These are phyloP conservation scores for Pteropus alecto DNA, from an alignment of 2,113 vertebrate species.

Conservation along the genomic window DNA sequence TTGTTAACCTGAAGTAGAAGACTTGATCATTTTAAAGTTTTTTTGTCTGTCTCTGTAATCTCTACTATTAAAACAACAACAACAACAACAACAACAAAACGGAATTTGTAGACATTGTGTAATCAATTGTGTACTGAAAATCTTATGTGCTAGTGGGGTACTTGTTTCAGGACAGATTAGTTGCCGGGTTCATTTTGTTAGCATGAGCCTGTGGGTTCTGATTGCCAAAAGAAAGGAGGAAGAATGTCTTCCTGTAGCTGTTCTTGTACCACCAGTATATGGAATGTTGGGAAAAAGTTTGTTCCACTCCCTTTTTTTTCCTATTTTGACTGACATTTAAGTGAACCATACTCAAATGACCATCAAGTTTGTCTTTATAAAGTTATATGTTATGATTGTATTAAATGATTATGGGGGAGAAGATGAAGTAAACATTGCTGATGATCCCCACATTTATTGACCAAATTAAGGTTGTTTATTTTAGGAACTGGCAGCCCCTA, in stretches of 20 bases:
- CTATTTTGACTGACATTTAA: neutral
- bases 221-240: conserved; percentile 50
- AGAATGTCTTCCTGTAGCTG: neutral
- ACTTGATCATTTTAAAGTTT: conserved; percentile 2
- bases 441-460: neutral
- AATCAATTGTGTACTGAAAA: conserved; percentile 20
- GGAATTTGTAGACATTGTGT: conserved; percentile 28
- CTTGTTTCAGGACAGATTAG: conserved; percentile 9
- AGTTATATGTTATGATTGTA: neutral
- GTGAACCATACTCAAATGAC: neutral
- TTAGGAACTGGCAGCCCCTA: neutral
- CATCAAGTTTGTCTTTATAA: neutral
- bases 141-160: conserved; percentile 14
- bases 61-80: neutral
- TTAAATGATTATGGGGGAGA: neutral
- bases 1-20: conserved; percentile 32
- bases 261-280: conserved; percentile 13
- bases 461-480: neutral
- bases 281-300: conserved; percentile 44
- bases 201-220: conserved; percentile 33
- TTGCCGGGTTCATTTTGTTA: conserved; percentile 5
- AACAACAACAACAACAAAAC: neutral
- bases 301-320: neutral
- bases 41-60: conserved; percentile 32
- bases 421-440: neutral